These are phyloP conservation scores for Pithys albifrons DNA, from an alignment of 2,113 vertebrate genomes.

Conservation along the genomic window DNA sequence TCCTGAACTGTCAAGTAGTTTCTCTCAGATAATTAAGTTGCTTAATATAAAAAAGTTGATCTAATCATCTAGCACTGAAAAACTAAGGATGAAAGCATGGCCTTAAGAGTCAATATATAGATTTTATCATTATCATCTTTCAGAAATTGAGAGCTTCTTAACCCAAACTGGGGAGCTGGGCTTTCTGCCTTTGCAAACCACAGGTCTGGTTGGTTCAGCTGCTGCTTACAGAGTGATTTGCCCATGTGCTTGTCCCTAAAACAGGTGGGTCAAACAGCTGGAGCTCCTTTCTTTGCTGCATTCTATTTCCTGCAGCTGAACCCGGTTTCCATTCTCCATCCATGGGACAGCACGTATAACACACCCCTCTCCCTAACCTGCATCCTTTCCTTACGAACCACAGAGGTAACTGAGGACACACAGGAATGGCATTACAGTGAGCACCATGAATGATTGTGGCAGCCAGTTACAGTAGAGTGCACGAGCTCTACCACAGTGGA, in stretches of 20 bases:
- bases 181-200: background rate
- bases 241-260: background rate
- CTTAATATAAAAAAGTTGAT: constrained; percentile 15
- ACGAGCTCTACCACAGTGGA: background rate
- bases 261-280: background rate
- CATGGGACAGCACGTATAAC: background rate
- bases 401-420: rapidly evolving
- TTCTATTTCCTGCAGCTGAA: background rate
- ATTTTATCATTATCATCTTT: background rate
- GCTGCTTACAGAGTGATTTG: background rate
- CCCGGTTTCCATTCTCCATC: background rate
- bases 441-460: background rate
- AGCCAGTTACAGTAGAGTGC: background rate
- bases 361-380: background rate
- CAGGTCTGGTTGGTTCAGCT: background rate
- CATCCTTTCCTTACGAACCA: rapidly evolving
- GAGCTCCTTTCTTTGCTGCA: background rate
- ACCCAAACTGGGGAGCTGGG: background rate
- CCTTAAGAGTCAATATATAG: constrained; percentile 4
- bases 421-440: rapidly evolving
- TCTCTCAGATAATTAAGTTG: background rate
- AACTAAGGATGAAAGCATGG: constrained; percentile 41
- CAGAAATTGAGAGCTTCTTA: background rate
- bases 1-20: background rate
- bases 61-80: constrained; percentile 33